Base-by-base conservation (phyloP, 1,140 invertebrate species). In the Zaprionus vittiger region DNA sequence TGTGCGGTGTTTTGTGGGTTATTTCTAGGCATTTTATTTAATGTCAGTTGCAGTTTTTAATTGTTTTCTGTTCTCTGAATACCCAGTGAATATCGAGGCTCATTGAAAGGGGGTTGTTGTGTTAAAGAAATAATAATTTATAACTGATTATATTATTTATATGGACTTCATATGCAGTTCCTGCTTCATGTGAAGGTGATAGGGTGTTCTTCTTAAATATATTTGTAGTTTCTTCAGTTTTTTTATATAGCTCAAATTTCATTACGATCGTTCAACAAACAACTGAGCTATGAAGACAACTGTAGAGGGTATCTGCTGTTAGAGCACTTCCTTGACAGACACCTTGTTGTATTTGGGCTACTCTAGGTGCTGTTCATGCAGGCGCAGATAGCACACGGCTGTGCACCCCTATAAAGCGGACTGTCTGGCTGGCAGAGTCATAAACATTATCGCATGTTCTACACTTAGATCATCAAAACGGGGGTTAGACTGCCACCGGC, bases 381-480 rank as follows among this genome's bases (percentile, higher is more conserved):
- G 84, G 84, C 81, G 80, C 66, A 47, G 74, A 49, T 75, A 70
- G 70, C 52, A 17, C 37, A 57, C 55, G 66, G 63, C 57, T 82
- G 64, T 77, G 71, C 84, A 89, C 84, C 84, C 84, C 84, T 84
- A 87, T 87, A 79, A 81, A 77, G 60, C 44, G 34, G 37, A 20
- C 37, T 47, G 41, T 47, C 12, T 69, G 68, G 4, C 20, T 22
- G 22, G 9, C 20, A 64, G 69, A 61, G 75, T 79, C 81, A 79
- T 90, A 87, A 84, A 84, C 70, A 89, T 89, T 89, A 89, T 89
- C 85, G 85, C 84, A 90, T 89, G 81, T 89, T 89, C 78, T 81
- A 89, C 75, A 89, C 85, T 90, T 89, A 89, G 85, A 89, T 90
- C 84, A 90, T 84, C 81, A 68, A 69, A 73, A 73, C 81, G 85